Percentiles rank a stretch among this genome's conserved stretches.
phyloP scores from a whole-genome alignment of 1,140 invertebrate genomes.

The Coenobita brevimanus region DNA sequence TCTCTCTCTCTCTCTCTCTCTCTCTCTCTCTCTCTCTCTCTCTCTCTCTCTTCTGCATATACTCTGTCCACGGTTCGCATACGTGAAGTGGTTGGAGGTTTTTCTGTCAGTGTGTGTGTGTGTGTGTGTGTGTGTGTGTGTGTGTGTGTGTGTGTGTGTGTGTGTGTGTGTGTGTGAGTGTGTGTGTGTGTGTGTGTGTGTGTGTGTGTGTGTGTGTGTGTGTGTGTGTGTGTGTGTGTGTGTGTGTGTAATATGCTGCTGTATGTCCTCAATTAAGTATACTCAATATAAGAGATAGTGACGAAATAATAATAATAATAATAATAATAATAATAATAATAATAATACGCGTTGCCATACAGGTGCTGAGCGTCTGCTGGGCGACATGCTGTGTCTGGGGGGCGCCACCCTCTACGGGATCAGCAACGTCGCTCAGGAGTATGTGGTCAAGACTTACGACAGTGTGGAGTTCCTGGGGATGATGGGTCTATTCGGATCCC shows the following conservation, averaged over 20 bases:
- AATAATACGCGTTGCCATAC: too few relatives aligned
- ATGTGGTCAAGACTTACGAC: constrained; percentile 85
- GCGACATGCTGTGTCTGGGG: constrained; percentile 88
- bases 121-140: neutral
- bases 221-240: too few relatives aligned
- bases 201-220: constrained; percentile 35
- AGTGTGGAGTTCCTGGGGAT: constrained; percentile 89
- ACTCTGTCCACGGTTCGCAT: too few relatives aligned
- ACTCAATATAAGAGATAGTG: too few relatives aligned
- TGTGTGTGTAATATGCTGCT: too few relatives aligned
- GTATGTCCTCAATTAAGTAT: too few relatives aligned
- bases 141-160: constrained; percentile 36
- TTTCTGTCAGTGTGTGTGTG: neutral
- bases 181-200: constrained; percentile 27
- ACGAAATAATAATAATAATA: too few relatives aligned
- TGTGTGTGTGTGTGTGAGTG: constrained; percentile 29
- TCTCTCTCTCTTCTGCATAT: too few relatives aligned
- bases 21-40: too few relatives aligned
- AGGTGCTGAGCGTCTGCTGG: constrained; percentile 86
- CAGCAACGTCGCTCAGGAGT: constrained; percentile 88
- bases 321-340: too few relatives aligned
- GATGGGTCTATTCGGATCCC: constrained; percentile 87
- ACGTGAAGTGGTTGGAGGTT: neutral
- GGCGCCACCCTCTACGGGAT: constrained; percentile 88
- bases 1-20: too few relatives aligned